Evolutionary conservation across 2,113 vertebrate genomes (phyloP), one percentile per base, ranked within the genome.

Genomic region (Morphnarchus princeps): DNA sequence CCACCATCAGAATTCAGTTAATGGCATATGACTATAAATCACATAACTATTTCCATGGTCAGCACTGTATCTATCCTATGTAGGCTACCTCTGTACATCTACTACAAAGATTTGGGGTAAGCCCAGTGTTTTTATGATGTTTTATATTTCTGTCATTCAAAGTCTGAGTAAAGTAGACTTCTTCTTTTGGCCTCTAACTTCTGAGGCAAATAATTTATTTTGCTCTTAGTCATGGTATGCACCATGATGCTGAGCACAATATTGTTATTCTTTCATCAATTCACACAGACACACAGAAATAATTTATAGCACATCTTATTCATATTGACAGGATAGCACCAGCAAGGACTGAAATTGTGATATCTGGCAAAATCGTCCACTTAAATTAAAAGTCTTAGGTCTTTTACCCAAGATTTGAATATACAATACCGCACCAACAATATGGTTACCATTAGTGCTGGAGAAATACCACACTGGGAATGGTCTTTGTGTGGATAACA

Each of bases 401-500:
- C 8, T 83, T 90, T 81, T 52, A 88, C 55, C 50, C 16, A 50
- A 38, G 10, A 32, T 10, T 42, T 66, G 28, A 59, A 15, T 21
- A 16, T 32, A 62, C 16, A 70, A 36, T n/a, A 49, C 5, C 0
- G 0, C 19, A 59, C 20, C 74, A 84, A 70, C 10, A 3, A 54
- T 40, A 36, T 5, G 7, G 49, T 29, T 89, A 45, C 13, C 3
- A 7, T 69, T n/a, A 67, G 6, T 59, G 25, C n/a, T 71, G 47
- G 16, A 79, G 57, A 85, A 95, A 74, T 29, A 32, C 31, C 47
- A n/a, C 19, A 13, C 6, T 54, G 45, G 36, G 36, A 81, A 66
- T 36, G 36, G 36, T 26, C 54, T 76, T 67, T 86, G 17, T n/a
- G 43, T 61, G 47, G 26, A 20, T 32, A 69, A 28, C 28, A 86